phyloP scores from a whole-genome alignment of 2,888 invertebrate species.

The Tipula confusa region DNA sequence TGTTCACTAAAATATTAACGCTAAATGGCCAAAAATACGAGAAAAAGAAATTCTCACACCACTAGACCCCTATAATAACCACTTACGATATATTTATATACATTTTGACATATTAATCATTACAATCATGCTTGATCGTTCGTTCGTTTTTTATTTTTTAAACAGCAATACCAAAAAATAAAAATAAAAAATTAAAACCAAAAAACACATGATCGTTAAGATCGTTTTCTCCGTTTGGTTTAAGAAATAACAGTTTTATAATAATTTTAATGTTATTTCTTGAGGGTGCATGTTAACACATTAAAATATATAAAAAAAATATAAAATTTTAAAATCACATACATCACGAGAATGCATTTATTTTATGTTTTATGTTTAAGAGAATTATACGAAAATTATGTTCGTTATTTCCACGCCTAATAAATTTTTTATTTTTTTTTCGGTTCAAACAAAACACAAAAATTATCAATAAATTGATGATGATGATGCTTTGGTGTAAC shows the following conservation, averaged over 20 bases:
- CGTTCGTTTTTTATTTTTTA: too few relatives aligned
- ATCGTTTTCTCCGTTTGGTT: background rate
- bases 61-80: slow-evolving; percentile 12
- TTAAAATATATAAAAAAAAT: slow-evolving; percentile 20
- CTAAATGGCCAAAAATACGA: background rate
- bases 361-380: background rate
- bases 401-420: slow-evolving; percentile 1
- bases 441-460: background rate
- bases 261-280: slow-evolving; percentile 16
- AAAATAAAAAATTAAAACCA: too few relatives aligned
- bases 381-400: background rate
- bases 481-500: slow-evolving; percentile 17
- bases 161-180: background rate
- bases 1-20: background rate
- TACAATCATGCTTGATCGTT: slow-evolving; percentile 3
- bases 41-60: background rate
- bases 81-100: background rate
- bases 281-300: slow-evolving; percentile 20
- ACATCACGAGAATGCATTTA: background rate
- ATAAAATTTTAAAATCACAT: background rate
- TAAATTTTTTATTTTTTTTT: background rate
- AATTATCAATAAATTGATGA: slow-evolving; percentile 3
- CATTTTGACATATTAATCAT: slow-evolving; percentile 16
- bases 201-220: background rate
- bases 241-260: slow-evolving; percentile 20